Percentiles rank a stretch among this genome's conserved stretches.
Evolutionary conservation across 2,888 invertebrate genomes (phyloP).

Genomic region (Octonoba sinensis): DNA sequence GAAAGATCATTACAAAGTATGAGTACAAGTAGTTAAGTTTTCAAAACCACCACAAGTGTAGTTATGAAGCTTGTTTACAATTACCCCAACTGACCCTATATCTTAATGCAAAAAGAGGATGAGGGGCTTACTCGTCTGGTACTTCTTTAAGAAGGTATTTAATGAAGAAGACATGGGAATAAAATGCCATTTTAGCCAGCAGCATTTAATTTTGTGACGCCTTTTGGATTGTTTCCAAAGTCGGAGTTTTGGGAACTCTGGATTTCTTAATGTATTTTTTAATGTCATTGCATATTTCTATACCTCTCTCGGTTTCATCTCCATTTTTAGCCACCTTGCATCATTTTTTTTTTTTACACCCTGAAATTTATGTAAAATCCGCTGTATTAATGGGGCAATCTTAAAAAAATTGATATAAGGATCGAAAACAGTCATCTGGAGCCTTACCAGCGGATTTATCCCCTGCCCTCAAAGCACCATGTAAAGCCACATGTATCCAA

Average conservation of each 20-base stretch:
- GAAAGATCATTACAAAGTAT: too few species aligned
- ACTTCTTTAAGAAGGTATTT: background rate
- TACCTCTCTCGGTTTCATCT: background rate
- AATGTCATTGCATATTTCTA: background rate
- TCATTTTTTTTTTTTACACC: background rate
- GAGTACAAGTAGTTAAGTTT: too few species aligned
- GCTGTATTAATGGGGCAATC: background rate
- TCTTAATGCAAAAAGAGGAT: background rate
- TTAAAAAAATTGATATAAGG: background rate
- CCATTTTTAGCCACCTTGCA: too few species aligned
- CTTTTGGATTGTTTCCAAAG: background rate
- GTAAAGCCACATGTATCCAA: background rate
- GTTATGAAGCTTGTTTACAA: too few species aligned
- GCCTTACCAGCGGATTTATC: background rate
- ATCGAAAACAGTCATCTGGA: background rate
- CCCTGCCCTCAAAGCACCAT: background rate
- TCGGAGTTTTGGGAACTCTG: background rate
- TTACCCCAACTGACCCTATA: too few species aligned
- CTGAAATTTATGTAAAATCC: background rate
- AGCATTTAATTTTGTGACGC: background rate
- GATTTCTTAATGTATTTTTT: background rate
- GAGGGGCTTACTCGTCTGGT: background rate
- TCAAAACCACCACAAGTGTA: too few species aligned
- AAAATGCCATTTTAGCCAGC: slow-evolving; percentile 1
- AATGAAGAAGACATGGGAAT: too few species aligned